Base-by-base conservation (phyloP, 2,797 vertebrate species). In the Myotis pilosus region DNA sequence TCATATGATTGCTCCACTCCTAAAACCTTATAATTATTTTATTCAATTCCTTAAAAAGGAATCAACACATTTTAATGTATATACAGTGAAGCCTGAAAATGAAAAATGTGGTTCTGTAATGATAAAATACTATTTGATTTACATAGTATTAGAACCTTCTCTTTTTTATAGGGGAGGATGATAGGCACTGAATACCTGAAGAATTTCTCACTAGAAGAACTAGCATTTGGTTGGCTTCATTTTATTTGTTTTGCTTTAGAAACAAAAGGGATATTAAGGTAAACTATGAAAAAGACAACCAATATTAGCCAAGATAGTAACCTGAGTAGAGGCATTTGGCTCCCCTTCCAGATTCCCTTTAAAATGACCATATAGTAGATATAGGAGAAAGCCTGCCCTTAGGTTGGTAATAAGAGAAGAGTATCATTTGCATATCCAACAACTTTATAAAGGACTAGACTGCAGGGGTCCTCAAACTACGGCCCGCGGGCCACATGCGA, bases 41-140 rank as follows among this genome's bases (percentile, higher is more conserved):
- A 62, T 81, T 81, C 17, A 22, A 4, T 44, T 69, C 66, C 69
- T 89, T 92, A 47, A 69, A 92, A 95, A 84, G 51, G 30, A 89
- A 20, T 15, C 25, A 89, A 33, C 8, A 28, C 28, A 60, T 75
- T 91, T 91, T 51, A 66, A 66, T n/a, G 5, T 66, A 64, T 69
- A 81, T 75, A 81, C 47, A 81, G 20, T 55, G 20, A 92, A 82
- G n/a, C 4, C 15, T 92, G 57, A 74, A 91, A 85, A 75, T 38
- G 15, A 9, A 86, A 93, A 87, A 87, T 49, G 38, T 53, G 53
- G 22, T 91, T 79, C 68, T 84, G 13, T 44, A 84, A 78, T n/a
- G 41, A 74, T 79, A 10, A 82, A 74, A 71, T 60, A 33, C 75
- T 22, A 71, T n/a, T 72, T 17, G 30, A 76, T 30, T 82, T 51